Base-by-base conservation (phyloP, 2,888 invertebrate species). In the Anoplius nigerrimus region DNA sequence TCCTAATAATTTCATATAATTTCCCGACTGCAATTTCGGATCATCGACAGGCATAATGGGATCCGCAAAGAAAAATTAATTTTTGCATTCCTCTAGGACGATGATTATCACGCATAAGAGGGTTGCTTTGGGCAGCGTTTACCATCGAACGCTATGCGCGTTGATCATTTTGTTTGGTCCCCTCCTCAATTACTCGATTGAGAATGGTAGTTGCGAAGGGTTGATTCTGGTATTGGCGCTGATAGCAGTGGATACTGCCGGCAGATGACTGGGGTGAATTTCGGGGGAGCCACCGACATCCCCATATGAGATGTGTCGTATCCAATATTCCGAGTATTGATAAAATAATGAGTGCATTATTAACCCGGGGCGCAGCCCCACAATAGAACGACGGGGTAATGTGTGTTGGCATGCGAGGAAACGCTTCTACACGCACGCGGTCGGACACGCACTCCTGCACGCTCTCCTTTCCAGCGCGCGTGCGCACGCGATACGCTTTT, bases 281-380 rank as follows among this genome's bases (percentile, higher is more conserved):
- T 42, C 54, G 72, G 66, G 46, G 66, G 60, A 62, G 57, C 69
- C 70, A 67, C 64, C 70, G 61, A 72, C 70, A 24, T 24, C 76
- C 72, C 70, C 65, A 52, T 20, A 54, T 62, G 53, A 63, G 65
- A 74, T 67, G 72, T 75, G 77, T 76, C 75, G 72, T 68, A 71
- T 54, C 74, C 71, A 75, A 79, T 82, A 82, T 82, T 82, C 84
- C 70, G 67, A 76, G 78, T 84, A 86, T 86, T 82, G 86, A 85
- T 84, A 82, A 86, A 86, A 86, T 85, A 84, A 86, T 84, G 80
- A 84, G 84, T 80, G 80, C 82, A 81, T 86, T 86, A 86, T 86
- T 86, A 85, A 84, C 79, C 79, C 72, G 72, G 74, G 56, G 65
- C 65, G 62, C 68, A 72, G 68, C 71, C 59, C 65, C 76, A 64